A percentile compares a stretch with the other conserved stretches of the same genome.
Evolutionary conservation across 1,140 invertebrate genomes (phyloP).

Genomic region (Lutraria rhynchaena): DNA sequence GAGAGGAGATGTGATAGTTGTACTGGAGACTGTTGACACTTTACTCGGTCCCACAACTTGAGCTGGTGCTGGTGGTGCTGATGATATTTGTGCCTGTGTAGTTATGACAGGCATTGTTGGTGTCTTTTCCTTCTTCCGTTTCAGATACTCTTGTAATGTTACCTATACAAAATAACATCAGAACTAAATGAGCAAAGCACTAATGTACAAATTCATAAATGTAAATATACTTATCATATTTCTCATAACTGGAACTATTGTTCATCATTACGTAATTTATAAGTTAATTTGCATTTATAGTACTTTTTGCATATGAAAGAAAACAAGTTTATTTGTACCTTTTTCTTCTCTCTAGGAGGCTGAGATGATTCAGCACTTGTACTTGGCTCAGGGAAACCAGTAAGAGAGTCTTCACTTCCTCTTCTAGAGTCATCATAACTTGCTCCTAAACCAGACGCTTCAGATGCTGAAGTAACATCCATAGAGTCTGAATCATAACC

Average conservation of each 20-base stretch:
- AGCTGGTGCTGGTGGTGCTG: constrained; percentile 10
- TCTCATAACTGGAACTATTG: too few species aligned
- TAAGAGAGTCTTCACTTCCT: constrained; percentile 37
- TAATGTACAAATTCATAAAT: background rate
- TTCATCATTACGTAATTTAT: background rate
- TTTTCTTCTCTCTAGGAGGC: constrained; percentile 45
- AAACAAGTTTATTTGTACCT: background rate
- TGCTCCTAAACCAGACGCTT: background rate
- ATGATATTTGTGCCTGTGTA: background rate
- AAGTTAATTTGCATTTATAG: background rate
- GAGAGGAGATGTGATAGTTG: constrained; percentile 39
- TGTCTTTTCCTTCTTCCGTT: constrained; percentile 56
- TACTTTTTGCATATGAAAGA: too few species aligned
- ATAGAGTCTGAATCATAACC: constrained; percentile 55
- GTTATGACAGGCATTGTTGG: background rate
- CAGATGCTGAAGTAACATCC: constrained; percentile 56
- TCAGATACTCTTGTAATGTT: constrained; percentile 52
- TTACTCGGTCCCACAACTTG: constrained; percentile 12
- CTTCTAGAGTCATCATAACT: constrained; percentile 27
- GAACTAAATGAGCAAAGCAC: too few species aligned
- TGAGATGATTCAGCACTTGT: constrained; percentile 28
- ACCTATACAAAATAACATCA: constrained; percentile 51
- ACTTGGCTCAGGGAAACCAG: constrained; percentile 28
- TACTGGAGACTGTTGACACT: constrained; percentile 32
- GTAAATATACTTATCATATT: too few species aligned